These are phyloP conservation scores for Aythya fuligula DNA, from an alignment of 2,797 vertebrate species.

Conservation along the genomic window DNA sequence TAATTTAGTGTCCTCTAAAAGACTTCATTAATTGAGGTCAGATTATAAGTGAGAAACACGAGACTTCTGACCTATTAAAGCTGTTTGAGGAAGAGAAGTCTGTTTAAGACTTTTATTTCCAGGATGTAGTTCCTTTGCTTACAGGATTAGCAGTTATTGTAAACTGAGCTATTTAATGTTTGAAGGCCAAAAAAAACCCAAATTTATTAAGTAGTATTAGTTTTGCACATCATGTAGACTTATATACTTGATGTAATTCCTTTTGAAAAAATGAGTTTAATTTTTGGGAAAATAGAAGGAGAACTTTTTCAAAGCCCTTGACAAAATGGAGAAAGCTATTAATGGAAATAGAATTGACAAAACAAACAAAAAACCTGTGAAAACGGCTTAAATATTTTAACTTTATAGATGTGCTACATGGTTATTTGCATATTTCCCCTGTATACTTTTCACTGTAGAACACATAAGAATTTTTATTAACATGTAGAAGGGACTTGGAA, in stretches of 20 bases:
- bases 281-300: neutral
- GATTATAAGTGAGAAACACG: neutral
- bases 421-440: neutral
- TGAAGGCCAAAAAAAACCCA: neutral
- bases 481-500: neutral
- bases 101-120: constrained; percentile 9
- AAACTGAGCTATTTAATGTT: neutral
- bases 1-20: constrained; percentile 49
- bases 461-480: neutral
- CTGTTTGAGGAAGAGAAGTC: neutral
- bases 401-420: neutral
- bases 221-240: neutral
- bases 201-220: neutral
- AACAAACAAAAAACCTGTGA: neutral
- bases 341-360: neutral
- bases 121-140: neutral
- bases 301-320: neutral
- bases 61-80: constrained; percentile 58
- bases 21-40: constrained; percentile 47
- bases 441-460: neutral
- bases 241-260: neutral
- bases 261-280: neutral
- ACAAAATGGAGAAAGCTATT: neutral
- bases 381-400: neutral
- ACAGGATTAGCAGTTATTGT: neutral